Conservation (phyloP, 2,113 vertebrate genomes). For the Eurystomus gularis region DNA sequence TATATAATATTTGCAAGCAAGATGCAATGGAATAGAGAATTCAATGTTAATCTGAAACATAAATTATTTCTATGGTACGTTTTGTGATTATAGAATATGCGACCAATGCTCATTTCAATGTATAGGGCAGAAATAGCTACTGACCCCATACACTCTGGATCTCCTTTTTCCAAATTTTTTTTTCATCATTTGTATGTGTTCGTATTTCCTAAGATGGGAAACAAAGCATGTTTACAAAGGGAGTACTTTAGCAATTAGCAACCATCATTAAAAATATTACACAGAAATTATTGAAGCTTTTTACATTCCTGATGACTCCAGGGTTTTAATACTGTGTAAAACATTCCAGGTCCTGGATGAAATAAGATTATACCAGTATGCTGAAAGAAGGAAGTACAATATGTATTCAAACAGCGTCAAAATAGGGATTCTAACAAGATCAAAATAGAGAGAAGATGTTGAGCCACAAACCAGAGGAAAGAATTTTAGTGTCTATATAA, state of each 20-base stretch:
- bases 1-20: not conserved
- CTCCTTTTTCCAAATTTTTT: not conserved
- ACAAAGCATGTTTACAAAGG: not conserved
- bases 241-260: not conserved
- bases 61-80: not conserved
- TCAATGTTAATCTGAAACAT: not conserved
- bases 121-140: not conserved
- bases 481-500: not conserved
- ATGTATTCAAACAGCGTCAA: not conserved
- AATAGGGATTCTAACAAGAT: not conserved
- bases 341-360: not conserved
- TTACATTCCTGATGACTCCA: not conserved
- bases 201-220: not conserved
- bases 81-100: not conserved
- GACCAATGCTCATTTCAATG: not conserved
- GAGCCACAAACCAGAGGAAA: not conserved
- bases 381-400: not conserved
- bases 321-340: not conserved
- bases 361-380: not conserved
- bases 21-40: not conserved
- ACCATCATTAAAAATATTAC: not conserved
- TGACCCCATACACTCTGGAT: not conserved
- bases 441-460: not conserved
- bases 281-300: not conserved
- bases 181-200: not conserved